Evolutionary conservation across 2,113 vertebrate genomes (phyloP), one percentile per base, ranked within the genome.

Genomic region (Lepus americanus): DNA sequence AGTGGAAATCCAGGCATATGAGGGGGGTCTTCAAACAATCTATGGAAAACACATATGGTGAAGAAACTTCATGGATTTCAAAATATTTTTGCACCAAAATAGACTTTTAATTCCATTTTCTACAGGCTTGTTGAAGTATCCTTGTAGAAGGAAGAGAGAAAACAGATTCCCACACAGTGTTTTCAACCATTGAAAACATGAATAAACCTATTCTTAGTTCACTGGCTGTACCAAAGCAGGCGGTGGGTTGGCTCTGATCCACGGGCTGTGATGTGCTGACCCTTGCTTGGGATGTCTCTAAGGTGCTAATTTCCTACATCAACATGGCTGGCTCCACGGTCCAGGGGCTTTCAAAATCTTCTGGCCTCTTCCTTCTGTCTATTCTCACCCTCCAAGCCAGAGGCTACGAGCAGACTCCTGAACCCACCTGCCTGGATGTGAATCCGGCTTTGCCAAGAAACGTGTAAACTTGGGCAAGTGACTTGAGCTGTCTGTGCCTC

Each of bases 381-480:
- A 9, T 10, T 33, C 29, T 72, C 14, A 2, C 23, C 13, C 17
- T 53, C 27, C 19, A 31, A 6, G 5, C 2, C 51, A 8, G 67
- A 85, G 64, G 39, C 36, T 20, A 31, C 69, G 67, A 25, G 9
- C 31, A n/a, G n/a, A 59, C 23, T 17, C 22, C 2, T 16, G 77
- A 66, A 44, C 9, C 19, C 10, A 64, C 11, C 1, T 0, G 3
- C 13, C 6, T 0, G 3, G 20, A 36, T 67, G 5, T 31, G 23
- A 83, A 90, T 13, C 67, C 27, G 70, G 51, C 12, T 80, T 51
- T 7, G 39, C 69, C n/a, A n/a, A 36, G 17, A n/a, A n/a, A 29
- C 7, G 27, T 4, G 49, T 31, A 53, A 23, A 20, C 4, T 1
- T 5, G 33, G 67, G 55, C 6, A 25, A 66, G 33, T 29, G 8